A percentile compares a stretch with the other conserved stretches of the same genome.
phyloP scores from a whole-genome alignment of 2,797 vertebrate species.

The Alauda arvensis region DNA sequence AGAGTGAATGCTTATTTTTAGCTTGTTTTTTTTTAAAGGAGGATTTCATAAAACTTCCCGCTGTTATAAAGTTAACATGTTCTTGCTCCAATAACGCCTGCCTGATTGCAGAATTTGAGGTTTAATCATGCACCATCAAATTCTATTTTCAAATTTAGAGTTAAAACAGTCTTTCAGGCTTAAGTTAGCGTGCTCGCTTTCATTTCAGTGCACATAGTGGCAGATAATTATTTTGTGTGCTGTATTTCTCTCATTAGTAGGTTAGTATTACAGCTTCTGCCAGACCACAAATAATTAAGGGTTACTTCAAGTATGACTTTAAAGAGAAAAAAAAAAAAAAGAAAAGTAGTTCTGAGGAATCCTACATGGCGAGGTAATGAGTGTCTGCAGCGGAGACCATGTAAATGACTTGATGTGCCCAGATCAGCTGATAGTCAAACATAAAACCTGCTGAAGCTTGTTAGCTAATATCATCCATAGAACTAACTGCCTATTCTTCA shows the following conservation, averaged over 20 bases:
- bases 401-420: not conserved
- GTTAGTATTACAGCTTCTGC: slow-evolving; percentile 34
- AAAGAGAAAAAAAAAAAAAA: not conserved
- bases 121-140: slow-evolving; percentile 35
- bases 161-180: slow-evolving; percentile 19
- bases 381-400: not conserved
- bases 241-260: slow-evolving; percentile 43
- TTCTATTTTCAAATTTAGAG: slow-evolving; percentile 21
- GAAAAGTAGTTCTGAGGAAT: not conserved
- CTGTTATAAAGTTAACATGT: not conserved
- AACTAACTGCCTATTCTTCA: slow-evolving; percentile 29
- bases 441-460: slow-evolving; percentile 29
- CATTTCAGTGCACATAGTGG: not conserved
- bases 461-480: not conserved
- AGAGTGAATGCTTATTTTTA: not conserved
- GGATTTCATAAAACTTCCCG: not conserved
- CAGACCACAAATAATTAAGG: slow-evolving; percentile 41
- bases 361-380: not conserved
- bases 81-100: not conserved
- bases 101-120: slow-evolving; percentile 1
- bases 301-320: slow-evolving; percentile 2
- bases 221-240: slow-evolving; percentile 12
- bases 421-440: slow-evolving; percentile 2
- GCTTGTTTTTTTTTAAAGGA: not conserved
- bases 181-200: slow-evolving; percentile 14